phyloP scores from a whole-genome alignment of 2,888 invertebrate species.

The Mesoligia furuncula region DNA sequence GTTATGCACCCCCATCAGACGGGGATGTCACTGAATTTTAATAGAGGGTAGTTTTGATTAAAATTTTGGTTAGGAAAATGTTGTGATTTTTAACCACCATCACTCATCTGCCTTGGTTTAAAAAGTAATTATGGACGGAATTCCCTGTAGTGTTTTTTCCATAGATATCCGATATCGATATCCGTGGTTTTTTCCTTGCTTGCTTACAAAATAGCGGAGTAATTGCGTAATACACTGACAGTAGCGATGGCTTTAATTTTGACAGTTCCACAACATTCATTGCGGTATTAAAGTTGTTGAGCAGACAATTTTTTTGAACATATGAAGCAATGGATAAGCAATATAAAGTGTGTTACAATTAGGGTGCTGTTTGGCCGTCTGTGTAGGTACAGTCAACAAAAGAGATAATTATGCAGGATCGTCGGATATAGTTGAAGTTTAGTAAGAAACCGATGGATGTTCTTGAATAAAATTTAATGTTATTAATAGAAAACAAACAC shows the following conservation, averaged over 20 bases:
- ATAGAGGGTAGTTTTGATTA: slow-evolving; percentile 21
- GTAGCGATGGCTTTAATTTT: not conserved
- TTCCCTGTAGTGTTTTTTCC: not conserved
- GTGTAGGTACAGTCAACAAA: not conserved
- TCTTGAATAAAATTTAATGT: too few species aligned
- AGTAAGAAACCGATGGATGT: too few species aligned
- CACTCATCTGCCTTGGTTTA: not conserved
- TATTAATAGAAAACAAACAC: too few species aligned
- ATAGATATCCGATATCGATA: too few species aligned
- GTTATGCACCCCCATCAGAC: slow-evolving; percentile 42
- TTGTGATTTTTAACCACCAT: not conserved
- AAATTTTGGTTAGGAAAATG: not conserved
- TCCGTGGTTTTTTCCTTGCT: not conserved
- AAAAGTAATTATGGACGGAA: not conserved
- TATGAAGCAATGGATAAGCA: too few species aligned
- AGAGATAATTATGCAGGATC: too few species aligned
- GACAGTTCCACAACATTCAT: not conserved
- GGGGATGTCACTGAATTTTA: slow-evolving; percentile 22
- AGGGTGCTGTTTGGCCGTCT: too few species aligned
- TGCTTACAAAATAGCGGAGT: not conserved
- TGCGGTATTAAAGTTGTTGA: not conserved
- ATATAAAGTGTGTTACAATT: too few species aligned
- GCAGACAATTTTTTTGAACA: too few species aligned
- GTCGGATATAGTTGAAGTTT: too few species aligned
- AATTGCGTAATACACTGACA: not conserved